Base-by-base conservation (phyloP, 2,113 vertebrate genomes). In the Steatornis caripensis region DNA sequence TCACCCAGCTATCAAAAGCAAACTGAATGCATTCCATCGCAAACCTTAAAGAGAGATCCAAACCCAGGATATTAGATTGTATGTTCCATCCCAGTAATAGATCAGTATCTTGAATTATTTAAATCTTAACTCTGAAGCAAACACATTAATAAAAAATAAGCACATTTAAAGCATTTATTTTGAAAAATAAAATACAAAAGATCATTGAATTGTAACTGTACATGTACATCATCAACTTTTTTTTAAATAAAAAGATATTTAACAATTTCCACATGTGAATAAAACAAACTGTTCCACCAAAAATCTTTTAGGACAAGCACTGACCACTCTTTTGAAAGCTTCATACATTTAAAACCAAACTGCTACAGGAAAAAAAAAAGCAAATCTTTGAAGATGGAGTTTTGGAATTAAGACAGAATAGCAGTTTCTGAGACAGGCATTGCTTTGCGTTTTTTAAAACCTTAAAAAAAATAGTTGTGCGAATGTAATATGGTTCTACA, bases 141-240 rank as follows among this genome's bases (percentile, higher is more conserved):
- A 76, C 3, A 12, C 11, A 55, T 39, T 7, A 71, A 84, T 41
- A 22, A 7, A 72, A 53, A 39, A 92, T 41, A 77, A 53, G 86
- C 97, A 97, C 98, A 97, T 96, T 98, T 97, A 98, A 98, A 98
- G 98, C 97, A 98, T 98, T 98, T 98, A 98, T 98, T 98, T 98
- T 98, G 98, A 98, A 98, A 98, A 98, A 98, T 98, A 98, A 98
- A 98, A 98, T 98, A 98, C 98, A 98, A 98, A 98, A 98, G 96
- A 83, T 98, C 97, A 95, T 98, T 97, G 96, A 84, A 95, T 96
- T 98, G 96, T 97, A 98, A 98, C 98, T 98, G 93, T 98, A 97
- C 97, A 97, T 88, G 96, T 97, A 90, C 94, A 93, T 97, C 95
- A 95, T 95, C 92, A 93, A 87, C 55, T 74, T 97, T 96, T 91